These are phyloP conservation scores for Sphinx pinastri DNA, from an alignment of 2,888 invertebrate species.

Conservation along the genomic window DNA sequence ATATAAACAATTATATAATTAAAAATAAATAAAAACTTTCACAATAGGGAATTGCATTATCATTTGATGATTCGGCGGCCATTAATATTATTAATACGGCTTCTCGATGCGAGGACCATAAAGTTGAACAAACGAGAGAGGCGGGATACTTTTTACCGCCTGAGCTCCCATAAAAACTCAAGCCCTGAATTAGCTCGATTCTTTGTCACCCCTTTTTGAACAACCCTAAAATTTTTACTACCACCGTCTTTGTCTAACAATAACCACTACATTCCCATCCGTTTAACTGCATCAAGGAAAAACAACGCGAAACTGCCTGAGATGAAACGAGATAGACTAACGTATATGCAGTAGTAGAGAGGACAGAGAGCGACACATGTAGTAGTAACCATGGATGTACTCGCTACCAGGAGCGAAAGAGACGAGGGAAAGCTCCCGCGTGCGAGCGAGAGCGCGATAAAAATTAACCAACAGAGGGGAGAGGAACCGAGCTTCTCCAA, in stretches of 20 bases:
- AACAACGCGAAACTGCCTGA: slow-evolving; percentile 81
- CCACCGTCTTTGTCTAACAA: slow-evolving; percentile 84
- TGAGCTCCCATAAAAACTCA: slow-evolving; percentile 80
- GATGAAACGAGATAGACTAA: slow-evolving; percentile 84
- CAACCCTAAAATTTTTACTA: slow-evolving; percentile 82
- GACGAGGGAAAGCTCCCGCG: slow-evolving; percentile 70
- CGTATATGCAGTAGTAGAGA: slow-evolving; percentile 82
- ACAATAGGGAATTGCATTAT: slow-evolving; percentile 60
- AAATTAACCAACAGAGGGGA: slow-evolving; percentile 83
- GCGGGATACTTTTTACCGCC: slow-evolving; percentile 83
- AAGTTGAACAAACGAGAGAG: slow-evolving; percentile 83
- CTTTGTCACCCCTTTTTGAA: slow-evolving; percentile 82
- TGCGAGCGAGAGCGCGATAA: slow-evolving; percentile 69
- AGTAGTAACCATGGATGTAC: slow-evolving; percentile 77
- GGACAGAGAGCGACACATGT: slow-evolving; percentile 79
- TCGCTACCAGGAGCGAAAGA: slow-evolving; percentile 70
- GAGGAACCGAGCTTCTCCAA: slow-evolving; percentile 80
- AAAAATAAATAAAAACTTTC: slow-evolving; percentile 63
- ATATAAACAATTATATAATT: slow-evolving; percentile 57
- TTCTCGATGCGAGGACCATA: slow-evolving; percentile 74
- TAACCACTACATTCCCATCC: slow-evolving; percentile 84
- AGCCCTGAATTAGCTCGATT: slow-evolving; percentile 84
- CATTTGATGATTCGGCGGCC: slow-evolving; percentile 71
- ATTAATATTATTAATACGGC: slow-evolving; percentile 81
- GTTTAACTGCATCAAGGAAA: slow-evolving; percentile 84